Evolutionary conservation across 2,113 vertebrate genomes (phyloP).

Genomic region (Neotoma lepida): DNA sequence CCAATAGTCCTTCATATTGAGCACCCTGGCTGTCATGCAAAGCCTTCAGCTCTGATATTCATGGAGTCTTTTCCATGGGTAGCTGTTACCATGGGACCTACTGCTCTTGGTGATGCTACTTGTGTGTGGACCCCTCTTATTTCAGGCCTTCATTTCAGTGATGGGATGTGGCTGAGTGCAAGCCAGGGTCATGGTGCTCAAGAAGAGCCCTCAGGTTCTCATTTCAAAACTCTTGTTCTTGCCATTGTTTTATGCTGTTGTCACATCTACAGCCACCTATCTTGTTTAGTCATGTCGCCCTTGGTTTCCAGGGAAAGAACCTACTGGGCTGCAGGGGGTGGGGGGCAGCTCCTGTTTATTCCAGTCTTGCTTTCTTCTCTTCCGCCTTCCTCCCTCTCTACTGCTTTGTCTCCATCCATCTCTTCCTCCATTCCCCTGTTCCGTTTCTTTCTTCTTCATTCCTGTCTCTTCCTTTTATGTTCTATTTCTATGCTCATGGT

Average conservation of each 20-base stretch:
- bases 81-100: rapidly evolving
- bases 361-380: rapidly evolving
- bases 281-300: no score
- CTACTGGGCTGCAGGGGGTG: no score
- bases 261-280: rapidly evolving
- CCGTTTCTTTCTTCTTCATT: neutral
- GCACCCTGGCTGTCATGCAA: no score
- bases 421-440: rapidly evolving
- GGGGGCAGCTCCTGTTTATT: neutral
- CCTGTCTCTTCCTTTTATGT: neutral
- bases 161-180: neutral
- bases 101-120: neutral
- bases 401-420: rapidly evolving
- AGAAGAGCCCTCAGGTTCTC: rapidly evolving
- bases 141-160: neutral
- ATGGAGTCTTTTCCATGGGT: no score
- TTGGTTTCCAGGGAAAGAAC: neutral
- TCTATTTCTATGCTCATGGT: neutral
- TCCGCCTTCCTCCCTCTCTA: no score
- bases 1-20: rapidly evolving
- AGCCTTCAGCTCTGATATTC: rapidly evolving
- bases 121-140: rapidly evolving
- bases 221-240: no score
- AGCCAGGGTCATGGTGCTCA: rapidly evolving
- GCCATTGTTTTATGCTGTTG: no score